Conservation (phyloP, 2,113 vertebrate species). For the Grallaria varia region DNA sequence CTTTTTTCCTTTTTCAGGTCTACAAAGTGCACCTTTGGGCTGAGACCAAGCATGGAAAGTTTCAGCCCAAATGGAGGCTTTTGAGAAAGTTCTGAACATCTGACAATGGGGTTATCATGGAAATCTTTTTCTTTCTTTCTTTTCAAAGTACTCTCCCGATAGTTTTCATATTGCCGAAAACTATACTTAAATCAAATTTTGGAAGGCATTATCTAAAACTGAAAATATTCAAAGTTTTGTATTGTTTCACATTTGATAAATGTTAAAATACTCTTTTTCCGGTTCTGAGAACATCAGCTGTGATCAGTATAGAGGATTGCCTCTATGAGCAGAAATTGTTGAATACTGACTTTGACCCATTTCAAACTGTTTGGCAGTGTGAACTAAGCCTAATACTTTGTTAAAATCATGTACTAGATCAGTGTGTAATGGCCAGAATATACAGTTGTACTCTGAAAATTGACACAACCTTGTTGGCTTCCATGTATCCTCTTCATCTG, state of each 20-base stretch:
- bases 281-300: neutral
- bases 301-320: neutral
- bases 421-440: slow-evolving; percentile 10
- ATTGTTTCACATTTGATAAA: neutral
- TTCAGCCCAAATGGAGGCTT: slow-evolving; percentile 71
- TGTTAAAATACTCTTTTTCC: neutral
- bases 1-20: slow-evolving; percentile 71
- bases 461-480: neutral
- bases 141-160: slow-evolving; percentile 50
- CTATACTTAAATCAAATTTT: slow-evolving; percentile 56
- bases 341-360: neutral
- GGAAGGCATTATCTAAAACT: slow-evolving; percentile 59
- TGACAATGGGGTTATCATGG: slow-evolving; percentile 68
- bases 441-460: slow-evolving; percentile 63
- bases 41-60: slow-evolving; percentile 71
- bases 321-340: neutral
- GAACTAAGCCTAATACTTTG: neutral
- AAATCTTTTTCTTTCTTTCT: slow-evolving; percentile 66
- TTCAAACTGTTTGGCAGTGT: slow-evolving; percentile 22
- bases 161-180: slow-evolving; percentile 63
- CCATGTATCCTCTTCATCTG: neutral
- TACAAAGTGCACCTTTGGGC: slow-evolving; percentile 70
- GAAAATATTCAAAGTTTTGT: neutral
- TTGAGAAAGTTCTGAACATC: slow-evolving; percentile 71
- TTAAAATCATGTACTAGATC: slow-evolving; percentile 10